Percentiles rank a stretch among this genome's conserved stretches.
phyloP scores from a whole-genome alignment of 2,888 invertebrate genomes.

The Lordiphosa fenestrarum region DNA sequence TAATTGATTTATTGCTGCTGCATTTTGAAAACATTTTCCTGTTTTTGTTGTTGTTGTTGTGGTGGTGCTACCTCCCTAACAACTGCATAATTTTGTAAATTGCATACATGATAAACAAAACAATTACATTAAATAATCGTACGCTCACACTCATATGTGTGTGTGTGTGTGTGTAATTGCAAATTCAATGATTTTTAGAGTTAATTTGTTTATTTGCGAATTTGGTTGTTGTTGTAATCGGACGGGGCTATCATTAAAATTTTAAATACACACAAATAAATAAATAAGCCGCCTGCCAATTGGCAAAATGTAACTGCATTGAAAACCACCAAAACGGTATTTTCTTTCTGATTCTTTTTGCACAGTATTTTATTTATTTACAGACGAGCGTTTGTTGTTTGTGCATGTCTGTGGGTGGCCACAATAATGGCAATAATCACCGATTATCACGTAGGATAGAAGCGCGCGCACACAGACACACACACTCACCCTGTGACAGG shows the following conservation, averaged over 20 bases:
- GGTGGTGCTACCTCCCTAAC: not conserved
- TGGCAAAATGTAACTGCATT: constrained; percentile 46
- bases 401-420: constrained; percentile 54
- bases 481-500: constrained; percentile 41
- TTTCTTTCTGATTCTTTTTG: not conserved
- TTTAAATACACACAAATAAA: constrained; percentile 49
- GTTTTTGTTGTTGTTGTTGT: not conserved
- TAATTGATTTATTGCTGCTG: constrained; percentile 50
- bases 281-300: constrained; percentile 48
- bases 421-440: constrained; percentile 53
- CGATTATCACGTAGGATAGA: constrained; percentile 57
- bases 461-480: constrained; percentile 13
- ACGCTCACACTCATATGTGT: constrained; percentile 4
- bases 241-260: constrained; percentile 48
- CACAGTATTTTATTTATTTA: constrained; percentile 13
- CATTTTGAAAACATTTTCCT: constrained; percentile 4
- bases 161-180: constrained; percentile 10
- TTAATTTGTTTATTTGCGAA: constrained; percentile 67
- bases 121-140: constrained; percentile 56
- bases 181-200: constrained; percentile 60
- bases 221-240: constrained; percentile 16
- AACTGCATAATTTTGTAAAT: constrained; percentile 34
- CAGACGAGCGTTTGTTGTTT: constrained; percentile 24
- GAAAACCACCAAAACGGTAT: constrained; percentile 21
- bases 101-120: constrained; percentile 50